Base-by-base conservation (phyloP, 2,888 invertebrate species). In the Dermolepida albohirtum region DNA sequence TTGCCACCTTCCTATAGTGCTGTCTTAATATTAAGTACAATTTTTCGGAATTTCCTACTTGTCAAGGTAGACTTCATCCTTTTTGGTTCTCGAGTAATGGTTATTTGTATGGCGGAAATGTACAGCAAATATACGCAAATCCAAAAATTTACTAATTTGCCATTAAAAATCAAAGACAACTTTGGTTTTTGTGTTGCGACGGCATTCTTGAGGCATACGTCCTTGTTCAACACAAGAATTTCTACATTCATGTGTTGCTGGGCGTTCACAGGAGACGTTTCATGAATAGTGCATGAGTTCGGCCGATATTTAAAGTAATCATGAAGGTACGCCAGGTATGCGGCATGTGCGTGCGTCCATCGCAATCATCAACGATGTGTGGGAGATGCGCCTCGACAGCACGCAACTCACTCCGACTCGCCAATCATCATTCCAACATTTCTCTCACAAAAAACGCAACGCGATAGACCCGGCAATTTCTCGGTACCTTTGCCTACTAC, bases 291-390 rank as follows among this genome's bases (percentile, higher is more conserved):
- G 71, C 55, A 75, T 75, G 74, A 76, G 59, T 66, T 69, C 69
- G 72, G 69, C 70, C 70, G 66, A 72, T 68, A 74, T 74, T 64
- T 76, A 74, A 72, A 70, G 74, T 67, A 75, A 77, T 77, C 74
- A 77, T 71, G 71, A 73, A 74, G 74, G 75, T 73, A 77, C 76
- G 74, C 66, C 34, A 70, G 76, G 76, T 77, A 77, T 77, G 76
- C 74, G 73, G 71, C 68, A 70, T 74, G 71, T 72, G 76, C 75
- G 76, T 76, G 75, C 73, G 73, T 74, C 72, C 72, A 72, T 74
- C 73, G 70, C 71, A 66, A 59, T 62, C 67, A 63, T 67, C 66
- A 66, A 40, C 63, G 52, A 68, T 73, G 73, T 75, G 76, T 76
- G 76, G 76, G 76, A 76, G 76, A 76, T 72, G 72, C 54, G 69